Conservation (phyloP, 2,888 invertebrate genomes). For the Dryomyza anilis region DNA sequence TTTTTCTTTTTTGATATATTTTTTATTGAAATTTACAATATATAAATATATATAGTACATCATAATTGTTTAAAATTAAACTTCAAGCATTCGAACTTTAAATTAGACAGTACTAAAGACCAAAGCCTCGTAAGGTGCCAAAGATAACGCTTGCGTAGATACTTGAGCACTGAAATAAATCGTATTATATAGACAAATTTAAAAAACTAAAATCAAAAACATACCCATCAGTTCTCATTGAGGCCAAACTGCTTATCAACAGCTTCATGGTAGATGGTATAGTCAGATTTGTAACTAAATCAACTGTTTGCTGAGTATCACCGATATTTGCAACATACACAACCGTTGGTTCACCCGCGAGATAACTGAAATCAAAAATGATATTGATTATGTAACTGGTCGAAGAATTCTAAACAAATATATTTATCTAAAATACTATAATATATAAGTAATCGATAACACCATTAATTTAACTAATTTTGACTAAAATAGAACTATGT, state of each 20-base stretch:
- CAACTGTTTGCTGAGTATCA: conserved; percentile 31
- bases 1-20: no score
- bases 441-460: no score
- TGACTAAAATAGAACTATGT: neutral
- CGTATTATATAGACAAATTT: neutral
- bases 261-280: conserved; percentile 32
- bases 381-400: no score
- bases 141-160: neutral
- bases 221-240: conserved; percentile 26
- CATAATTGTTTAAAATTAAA: no score
- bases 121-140: conserved; percentile 34
- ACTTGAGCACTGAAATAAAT: neutral
- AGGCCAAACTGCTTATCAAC: conserved; percentile 33
- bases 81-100: no score
- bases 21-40: no score
- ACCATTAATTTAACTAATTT: no score
- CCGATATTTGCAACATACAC: conserved; percentile 49
- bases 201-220: neutral
- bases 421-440: no score
- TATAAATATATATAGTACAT: no score
- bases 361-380: no score
- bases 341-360: conserved; percentile 39
- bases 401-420: no score
- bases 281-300: conserved; percentile 37
- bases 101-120: conserved; percentile 27